Conservation (phyloP, 2,113 vertebrate species). For the Haemorhous mexicanus region DNA sequence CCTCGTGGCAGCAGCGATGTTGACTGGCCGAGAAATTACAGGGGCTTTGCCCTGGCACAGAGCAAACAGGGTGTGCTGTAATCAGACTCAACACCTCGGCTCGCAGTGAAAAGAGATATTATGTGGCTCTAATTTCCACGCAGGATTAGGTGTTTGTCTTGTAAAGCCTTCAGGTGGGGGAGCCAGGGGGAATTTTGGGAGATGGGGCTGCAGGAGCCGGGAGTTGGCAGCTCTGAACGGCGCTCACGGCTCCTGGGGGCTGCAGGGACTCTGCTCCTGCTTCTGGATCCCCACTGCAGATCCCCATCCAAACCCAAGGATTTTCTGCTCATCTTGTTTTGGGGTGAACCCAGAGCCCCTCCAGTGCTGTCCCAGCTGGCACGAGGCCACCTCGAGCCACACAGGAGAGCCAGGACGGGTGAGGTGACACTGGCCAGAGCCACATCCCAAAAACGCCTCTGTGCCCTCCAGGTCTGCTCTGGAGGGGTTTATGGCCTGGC, state of each 20-base stretch:
- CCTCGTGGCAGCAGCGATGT: not conserved
- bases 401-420: rapidly evolving
- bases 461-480: rapidly evolving
- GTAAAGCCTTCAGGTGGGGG: conserved; percentile 40
- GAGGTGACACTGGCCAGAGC: not conserved
- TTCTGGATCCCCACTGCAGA: not conserved
- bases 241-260: not conserved
- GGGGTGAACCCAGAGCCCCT: not conserved
- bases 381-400: not conserved
- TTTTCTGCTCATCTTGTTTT: rapidly evolving
- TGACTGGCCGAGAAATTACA: conserved; percentile 41
- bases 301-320: rapidly evolving
- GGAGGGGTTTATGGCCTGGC: not conserved
- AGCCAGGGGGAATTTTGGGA: conserved; percentile 22
- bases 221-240: not conserved
- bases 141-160: conserved; percentile 50
- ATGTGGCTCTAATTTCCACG: conserved; percentile 22
- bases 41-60: conserved; percentile 45
- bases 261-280: not conserved
- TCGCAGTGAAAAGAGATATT: conserved; percentile 46
- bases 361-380: rapidly evolving
- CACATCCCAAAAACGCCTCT: not conserved
- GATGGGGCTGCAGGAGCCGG: not conserved
- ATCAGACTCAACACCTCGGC: conserved; percentile 48
- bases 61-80: conserved; percentile 34